These are phyloP conservation scores for Ditylenchus weischeri DNA, from an alignment of 2,888 invertebrate species.

Conservation along the genomic window DNA sequence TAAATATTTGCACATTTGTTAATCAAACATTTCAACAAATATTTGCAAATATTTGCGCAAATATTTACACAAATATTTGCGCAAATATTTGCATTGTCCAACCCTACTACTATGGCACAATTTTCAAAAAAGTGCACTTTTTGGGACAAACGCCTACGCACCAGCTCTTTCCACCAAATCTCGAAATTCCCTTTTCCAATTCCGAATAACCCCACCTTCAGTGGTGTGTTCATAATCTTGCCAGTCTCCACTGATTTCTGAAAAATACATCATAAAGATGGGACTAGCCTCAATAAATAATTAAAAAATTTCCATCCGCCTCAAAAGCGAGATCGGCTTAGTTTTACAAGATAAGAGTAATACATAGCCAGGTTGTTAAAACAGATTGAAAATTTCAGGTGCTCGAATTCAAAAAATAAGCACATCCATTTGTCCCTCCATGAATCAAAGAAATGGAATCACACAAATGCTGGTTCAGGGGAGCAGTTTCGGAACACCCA, in stretches of 20 bases:
- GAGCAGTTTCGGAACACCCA: too few relatives aligned
- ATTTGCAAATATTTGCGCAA: too few relatives aligned
- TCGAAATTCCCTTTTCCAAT: conserved; percentile 27
- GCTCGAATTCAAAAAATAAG: too few relatives aligned
- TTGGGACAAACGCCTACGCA: too few relatives aligned
- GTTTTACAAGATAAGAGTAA: neutral
- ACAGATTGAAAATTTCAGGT: too few relatives aligned
- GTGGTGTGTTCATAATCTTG: neutral
- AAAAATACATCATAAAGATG: neutral
- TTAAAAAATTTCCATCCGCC: conserved; percentile 35
- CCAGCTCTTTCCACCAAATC: conserved; percentile 36
- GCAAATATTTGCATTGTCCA: too few relatives aligned
- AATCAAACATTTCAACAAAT: too few relatives aligned
- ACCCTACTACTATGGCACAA: too few relatives aligned
- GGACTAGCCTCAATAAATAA: neutral
- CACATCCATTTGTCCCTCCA: conserved; percentile 69
- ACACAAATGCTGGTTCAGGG: conserved; percentile 33
- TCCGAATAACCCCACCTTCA: conserved; percentile 20
- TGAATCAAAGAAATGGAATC: conserved; percentile 72
- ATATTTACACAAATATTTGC: too few relatives aligned
- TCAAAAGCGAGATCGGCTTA: conserved; percentile 44
- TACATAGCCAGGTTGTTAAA: too few relatives aligned
- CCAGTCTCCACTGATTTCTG: conserved; percentile 2
- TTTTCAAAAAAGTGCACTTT: too few relatives aligned
- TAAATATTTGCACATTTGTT: too few relatives aligned